Base-by-base conservation (phyloP, 2,797 vertebrate species). In the Iguana delicatissima region DNA sequence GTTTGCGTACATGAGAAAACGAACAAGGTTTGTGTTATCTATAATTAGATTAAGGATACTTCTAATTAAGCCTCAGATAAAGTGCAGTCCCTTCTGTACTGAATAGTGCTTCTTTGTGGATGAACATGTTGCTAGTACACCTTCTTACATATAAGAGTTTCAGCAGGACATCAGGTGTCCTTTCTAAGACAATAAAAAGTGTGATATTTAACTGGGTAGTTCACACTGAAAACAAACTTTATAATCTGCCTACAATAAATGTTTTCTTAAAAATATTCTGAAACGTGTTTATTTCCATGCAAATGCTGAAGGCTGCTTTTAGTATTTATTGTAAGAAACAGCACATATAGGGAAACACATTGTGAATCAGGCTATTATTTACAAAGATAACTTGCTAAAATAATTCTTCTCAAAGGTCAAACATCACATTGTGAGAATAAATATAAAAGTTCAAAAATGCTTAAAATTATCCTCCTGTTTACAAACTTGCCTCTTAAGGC, bases 291-390 rank as follows among this genome's bases (percentile, higher is more conserved):
- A 93, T 95, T 93, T 95, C 73, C 91, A 93, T 93, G 89, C 89
- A 94, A 95, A 95, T 87, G 88, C 86, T 92, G 88, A 90, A 94
- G 91, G 93, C 94, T 95, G 91, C 93, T 96, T 90, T 94, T 86
- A 96, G 93, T 95, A 94, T 97, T 97, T 97, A 97, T 96, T 97
- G 95, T 96, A 95, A 95, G 86, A 91, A 91, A 96, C 87, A 87
- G 32, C 80, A 87, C 79, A 32, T 77, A 83, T 94, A 32, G 84
- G 88, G 93, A 92, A 42, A 88, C 69, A 79, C 67, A 93, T 84
- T 96, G 95, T 94, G 46, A n/a, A 69, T 87, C 95, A 94, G 96
- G 93, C 94, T 95, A 96, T 87, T 91, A 95, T 95, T 94, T 96
- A 94, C 92, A 93, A 95, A 96, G 93, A 95, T 92, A 95, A 95